Evolutionary conservation across 2,797 vertebrate species (phyloP), one percentile per base, ranked within the genome.

Genomic region (Novumbra hubbsi): DNA sequence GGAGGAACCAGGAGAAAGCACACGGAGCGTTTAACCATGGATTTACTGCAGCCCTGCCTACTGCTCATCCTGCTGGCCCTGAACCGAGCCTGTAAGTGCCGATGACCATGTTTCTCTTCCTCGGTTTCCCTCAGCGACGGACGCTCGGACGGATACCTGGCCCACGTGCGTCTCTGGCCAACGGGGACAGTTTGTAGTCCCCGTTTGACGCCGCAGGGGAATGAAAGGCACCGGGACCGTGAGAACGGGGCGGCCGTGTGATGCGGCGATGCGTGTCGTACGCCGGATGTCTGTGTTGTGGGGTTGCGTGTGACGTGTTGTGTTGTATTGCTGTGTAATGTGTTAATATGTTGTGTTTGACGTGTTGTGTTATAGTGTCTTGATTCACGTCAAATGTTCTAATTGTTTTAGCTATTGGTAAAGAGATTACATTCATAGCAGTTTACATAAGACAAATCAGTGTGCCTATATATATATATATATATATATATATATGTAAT

Each of bases 61-160:
- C 71, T 92, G 66, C 67, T 91, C 82, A 70, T 73, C 82, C 70
- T 91, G 67, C 75, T 76, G 68, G 83, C 45, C 71, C 86, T 91
- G 27, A 69, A 85, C 76, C 80, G 86, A 81, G 85, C 84, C 83
- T 82, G 92, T 93, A 89, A 95, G 94, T 94, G 90, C 72, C 69
- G 70, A 81, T 77, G 76, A 5, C 11, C 12, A 21, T 60, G n/a
- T 70, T 12, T 79, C 63, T 76, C 73, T 8, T 57, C 8, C 34
- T 76, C 4, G 76, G 12, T 73, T 65, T 73, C 16, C 45, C 45
- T 74, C 63, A 45, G 57, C 16, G 30, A 19, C 48, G 69, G 0
- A 0, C 0, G 41, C 71, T 34, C n/a, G 14, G 71, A 11, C 12
- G 41, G 50, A 30, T 16, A 24, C 32, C 52, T 48, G 32, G n/a